Base-by-base conservation (phyloP, 2,888 invertebrate species). In the Pachycephus smyrnensis region DNA sequence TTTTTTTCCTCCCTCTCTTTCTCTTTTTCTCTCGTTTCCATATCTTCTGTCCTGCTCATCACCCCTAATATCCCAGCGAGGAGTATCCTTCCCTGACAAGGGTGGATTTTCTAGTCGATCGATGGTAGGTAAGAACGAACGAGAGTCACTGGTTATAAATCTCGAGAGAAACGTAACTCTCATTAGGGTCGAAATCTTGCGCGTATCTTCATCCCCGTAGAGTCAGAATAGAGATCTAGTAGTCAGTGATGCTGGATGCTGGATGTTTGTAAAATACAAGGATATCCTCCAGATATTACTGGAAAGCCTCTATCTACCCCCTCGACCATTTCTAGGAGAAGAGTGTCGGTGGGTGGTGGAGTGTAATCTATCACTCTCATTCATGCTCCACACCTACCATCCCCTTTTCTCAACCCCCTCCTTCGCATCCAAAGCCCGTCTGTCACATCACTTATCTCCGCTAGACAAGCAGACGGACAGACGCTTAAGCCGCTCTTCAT, bases 331-430 rank as follows among this genome's bases (percentile, higher is more conserved):
- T 79, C 71, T 76, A 30, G 9, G n/a, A 79, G 82, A 82, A 84
- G 81, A 80, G 81, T 83, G 86, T 85, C 86, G 84, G 84, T 81
- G 83, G 79, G 81, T 81, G 80, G 80, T 80, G 78, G 78, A 80
- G 81, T 76, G 87, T 81, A 84, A 88, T 88, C 85, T 87, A 86
- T 88, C 88, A 87, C 83, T 84, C 84, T 82, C 86, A 79, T 86
- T 85, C 84, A 81, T 80, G 74, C 77, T 33, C 68, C 73, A 73
- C 76, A 76, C 75, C 69, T 78, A n/a, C 73, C 76, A 30, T 68
- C 75, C 75, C 68, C 75, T 69, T 75, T 68, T 40, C 77, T 37
- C 76, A 6, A 36, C 73, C n/a, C 73, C 15, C 73, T 74, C 32
- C 69, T 23, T 12, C 35, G 69, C 71, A 12, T 73, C 68, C 23